Evolutionary conservation across 2,888 invertebrate genomes (phyloP), one percentile per base, ranked within the genome.

Genomic region (Phaonia tiefii): DNA sequence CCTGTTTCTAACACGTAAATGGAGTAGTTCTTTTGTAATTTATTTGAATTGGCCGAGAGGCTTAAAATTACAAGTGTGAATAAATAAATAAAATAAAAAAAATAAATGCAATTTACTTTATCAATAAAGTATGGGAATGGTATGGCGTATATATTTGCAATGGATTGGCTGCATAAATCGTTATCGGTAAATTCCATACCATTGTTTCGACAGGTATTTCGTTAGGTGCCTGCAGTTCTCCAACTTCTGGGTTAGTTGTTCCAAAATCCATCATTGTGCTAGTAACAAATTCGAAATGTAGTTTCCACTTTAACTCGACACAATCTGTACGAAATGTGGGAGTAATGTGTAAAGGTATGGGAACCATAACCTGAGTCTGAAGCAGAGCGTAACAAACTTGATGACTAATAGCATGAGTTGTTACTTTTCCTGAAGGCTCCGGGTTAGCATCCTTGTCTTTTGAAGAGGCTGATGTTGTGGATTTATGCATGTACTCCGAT

Each of bases 221-320:
- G 1, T 94, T 92, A 0, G 98, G 98, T 0, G 97, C 98, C 86
- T 95, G 95, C 95, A 98, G 97, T 67, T 90, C 90, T 17, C 92
- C 93, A 15, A 90, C 91, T 13, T 80, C 83, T 0, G 86, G 84
- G 84, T 85, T 87, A 0, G 86, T 84, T 1, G 58, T 81, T 0
- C 74, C 93, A 67, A 95, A 91, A 72, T 93, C 92, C 86, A 95
- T 94, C 89, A 93, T 92, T 2, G 93, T 92, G 80, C 95, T 95
- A 0, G 97, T 97, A 0, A 98, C 99, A 92, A 99, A 99, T 91
- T 99, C 99, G 90, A 99, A 99, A 91, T 99, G 99, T 31, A 99
- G 92, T 63, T 97, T 93, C 99, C 99, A 99, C 88, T 95, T 94
- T 72, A 99, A 92, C 72, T 95, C 95, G 8, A 99, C 97, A 86